Evolutionary conservation across 2,888 invertebrate genomes (phyloP), one percentile per base, ranked within the genome.

Genomic region (Unio delphinus): DNA sequence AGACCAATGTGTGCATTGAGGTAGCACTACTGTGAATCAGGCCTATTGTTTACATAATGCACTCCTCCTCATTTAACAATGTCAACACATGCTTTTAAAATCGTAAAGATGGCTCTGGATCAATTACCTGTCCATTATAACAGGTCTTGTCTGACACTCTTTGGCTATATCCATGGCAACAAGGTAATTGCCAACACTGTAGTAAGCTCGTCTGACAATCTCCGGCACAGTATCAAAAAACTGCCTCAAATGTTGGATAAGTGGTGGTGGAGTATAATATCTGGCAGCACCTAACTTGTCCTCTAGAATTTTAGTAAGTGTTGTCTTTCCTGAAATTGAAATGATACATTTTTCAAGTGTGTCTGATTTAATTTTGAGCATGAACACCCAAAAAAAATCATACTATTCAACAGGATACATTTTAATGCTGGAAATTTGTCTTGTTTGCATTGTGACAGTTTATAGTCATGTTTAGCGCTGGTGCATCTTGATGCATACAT

Each of bases 51-150:
- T 11, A 15, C 45, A 45, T 45, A 45, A 3, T 11, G 45, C 45
- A 45, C 11, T 45, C 45, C 15, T 0, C 1, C 0, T 45, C 45
- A 45, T 45, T 11, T 45, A 45, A 45, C 8, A 45, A 45, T 45
- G 45, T 45, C 11, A 45, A 11, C 15, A 45, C 45, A 45, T 15
- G 3, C 3, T 45, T 45, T 45, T 15, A 45, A 45, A 45, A 45
- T 45, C 45, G 3, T 45, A 45, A 11, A 1, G 3, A 11, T 17
- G 61, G 3, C 23, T 30, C 28, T 61, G 55, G 54, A n/a, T 34
- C 6, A 18, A 26, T 54, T 65, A 83, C 84, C 85, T 83, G 69
- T 85, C 85, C 81, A 85, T 82, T 5, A 85, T 78, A 34, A 83
- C 85, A 7, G 81, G 73, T 64, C 74, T 73, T 3, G 61, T 69